phyloP scores from a whole-genome alignment of 2,113 vertebrate species.

The Bambusicola thoracicus region DNA sequence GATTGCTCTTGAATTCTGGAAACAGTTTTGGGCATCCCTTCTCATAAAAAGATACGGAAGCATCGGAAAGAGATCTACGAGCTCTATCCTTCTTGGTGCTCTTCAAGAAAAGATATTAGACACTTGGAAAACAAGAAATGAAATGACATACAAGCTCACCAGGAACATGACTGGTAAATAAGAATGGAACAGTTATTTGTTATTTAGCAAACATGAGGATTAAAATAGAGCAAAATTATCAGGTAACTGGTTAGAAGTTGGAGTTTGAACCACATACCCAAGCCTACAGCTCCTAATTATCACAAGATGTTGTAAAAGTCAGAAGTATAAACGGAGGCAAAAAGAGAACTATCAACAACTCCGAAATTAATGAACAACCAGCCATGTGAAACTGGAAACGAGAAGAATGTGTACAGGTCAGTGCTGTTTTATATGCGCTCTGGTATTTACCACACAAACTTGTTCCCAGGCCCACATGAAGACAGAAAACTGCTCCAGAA shows the following conservation, averaged over 20 bases:
- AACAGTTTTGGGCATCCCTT: neutral
- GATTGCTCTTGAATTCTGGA: neutral
- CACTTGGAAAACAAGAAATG: neutral
- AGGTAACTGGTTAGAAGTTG: neutral
- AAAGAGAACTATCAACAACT: neutral
- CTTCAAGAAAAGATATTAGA: neutral
- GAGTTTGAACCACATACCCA: neutral
- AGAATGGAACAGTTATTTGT: neutral
- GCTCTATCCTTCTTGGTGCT: neutral
- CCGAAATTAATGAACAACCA: slow-evolving; percentile 26
- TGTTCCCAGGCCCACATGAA: neutral
- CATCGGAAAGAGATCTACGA: neutral
- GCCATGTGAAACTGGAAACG: neutral
- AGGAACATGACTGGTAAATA: neutral
- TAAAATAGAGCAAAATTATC: neutral
- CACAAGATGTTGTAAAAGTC: neutral
- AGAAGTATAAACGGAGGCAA: neutral
- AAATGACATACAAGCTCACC: neutral
- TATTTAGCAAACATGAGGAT: neutral
- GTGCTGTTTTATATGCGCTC: neutral
- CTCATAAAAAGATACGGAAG: neutral
- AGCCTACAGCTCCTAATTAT: neutral
- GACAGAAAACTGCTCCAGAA: neutral
- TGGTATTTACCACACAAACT: neutral
- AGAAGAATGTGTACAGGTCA: neutral